A percentile compares a stretch with the other conserved stretches of the same genome.
phyloP scores from a whole-genome alignment of 2,113 vertebrate genomes.

The Sterna hirundo region DNA sequence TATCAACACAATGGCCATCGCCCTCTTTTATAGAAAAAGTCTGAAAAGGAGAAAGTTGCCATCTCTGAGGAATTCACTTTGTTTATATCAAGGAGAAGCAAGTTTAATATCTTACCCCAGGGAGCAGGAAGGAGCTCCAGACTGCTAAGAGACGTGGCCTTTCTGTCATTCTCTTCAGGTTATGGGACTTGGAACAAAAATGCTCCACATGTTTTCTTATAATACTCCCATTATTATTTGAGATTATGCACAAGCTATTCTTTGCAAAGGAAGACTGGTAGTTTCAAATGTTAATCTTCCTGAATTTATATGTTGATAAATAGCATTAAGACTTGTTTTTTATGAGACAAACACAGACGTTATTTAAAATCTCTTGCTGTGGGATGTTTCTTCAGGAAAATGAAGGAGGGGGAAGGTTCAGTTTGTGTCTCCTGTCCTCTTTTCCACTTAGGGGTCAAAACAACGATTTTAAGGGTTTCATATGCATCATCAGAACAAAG shows the following conservation, averaged over 20 bases:
- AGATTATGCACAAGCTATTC: not conserved
- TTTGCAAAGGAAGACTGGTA: not conserved
- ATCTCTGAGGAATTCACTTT: not conserved
- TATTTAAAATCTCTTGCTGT: not conserved
- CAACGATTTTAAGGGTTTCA: not conserved
- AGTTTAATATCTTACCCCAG: not conserved
- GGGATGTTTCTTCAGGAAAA: not conserved
- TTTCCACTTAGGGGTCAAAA: not conserved
- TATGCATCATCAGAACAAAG: not conserved
- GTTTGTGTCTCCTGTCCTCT: not conserved
- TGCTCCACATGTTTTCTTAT: not conserved
- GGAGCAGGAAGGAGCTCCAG: not conserved
- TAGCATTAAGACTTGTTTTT: not conserved
- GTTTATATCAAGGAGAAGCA: not conserved
- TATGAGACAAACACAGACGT: not conserved
- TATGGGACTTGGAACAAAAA: not conserved
- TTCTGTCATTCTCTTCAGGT: not conserved
- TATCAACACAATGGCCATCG: not conserved
- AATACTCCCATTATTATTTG: not conserved
- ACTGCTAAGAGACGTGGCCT: fast-evolving
- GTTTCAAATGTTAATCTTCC: not conserved
- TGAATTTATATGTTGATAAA: not conserved
- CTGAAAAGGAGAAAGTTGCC: not conserved
- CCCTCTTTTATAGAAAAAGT: not conserved
- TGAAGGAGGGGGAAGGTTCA: not conserved